phyloP scores from a whole-genome alignment of 2,113 vertebrate species.

The Catagonus wagneri region DNA sequence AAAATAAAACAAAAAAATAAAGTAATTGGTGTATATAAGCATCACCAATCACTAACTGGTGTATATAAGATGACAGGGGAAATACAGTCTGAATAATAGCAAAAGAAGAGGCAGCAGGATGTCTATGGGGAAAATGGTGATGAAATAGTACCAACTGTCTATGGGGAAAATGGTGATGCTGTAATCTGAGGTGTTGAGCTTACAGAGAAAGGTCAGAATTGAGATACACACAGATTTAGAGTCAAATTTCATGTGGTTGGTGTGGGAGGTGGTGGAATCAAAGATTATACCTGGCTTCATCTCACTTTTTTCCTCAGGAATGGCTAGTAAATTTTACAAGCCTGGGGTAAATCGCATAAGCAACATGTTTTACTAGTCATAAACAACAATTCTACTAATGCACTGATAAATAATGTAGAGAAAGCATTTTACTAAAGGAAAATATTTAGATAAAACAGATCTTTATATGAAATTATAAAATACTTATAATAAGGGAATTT shows the following conservation, averaged over 20 bases:
- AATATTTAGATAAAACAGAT: conserved; percentile 83
- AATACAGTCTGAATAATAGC: neutral
- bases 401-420: neutral
- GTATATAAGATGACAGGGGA: neutral
- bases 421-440: conserved; percentile 82
- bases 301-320: neutral
- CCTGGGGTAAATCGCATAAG: conserved; percentile 68
- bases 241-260: neutral
- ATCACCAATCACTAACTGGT: neutral
- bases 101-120: neutral
- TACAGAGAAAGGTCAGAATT: neutral
- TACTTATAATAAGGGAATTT: conserved; percentile 82
- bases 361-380: conserved; percentile 68
- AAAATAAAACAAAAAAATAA: no score
- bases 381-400: neutral
- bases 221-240: neutral
- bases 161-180: neutral
- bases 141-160: neutral
- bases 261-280: neutral
- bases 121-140: neutral
- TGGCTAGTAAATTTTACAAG: conserved; percentile 37
- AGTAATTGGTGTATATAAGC: neutral
- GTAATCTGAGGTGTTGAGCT: neutral
- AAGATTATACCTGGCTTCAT: neutral
- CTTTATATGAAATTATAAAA: conserved; percentile 87